phyloP scores from a whole-genome alignment of 1,140 invertebrate genomes.

The Lepidurus apus region DNA sequence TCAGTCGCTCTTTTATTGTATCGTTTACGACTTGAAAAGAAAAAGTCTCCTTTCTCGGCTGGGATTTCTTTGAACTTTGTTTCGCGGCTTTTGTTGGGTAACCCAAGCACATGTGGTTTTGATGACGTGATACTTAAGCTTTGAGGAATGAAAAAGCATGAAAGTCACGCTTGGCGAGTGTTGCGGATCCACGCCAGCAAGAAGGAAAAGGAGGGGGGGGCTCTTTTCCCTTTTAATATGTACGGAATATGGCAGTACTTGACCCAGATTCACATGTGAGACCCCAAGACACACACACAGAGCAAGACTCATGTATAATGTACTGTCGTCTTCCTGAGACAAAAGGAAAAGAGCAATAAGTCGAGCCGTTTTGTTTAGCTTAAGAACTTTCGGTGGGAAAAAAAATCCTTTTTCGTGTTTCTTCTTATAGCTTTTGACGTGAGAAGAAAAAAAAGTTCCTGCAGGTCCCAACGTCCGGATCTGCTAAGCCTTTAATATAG shows the following conservation, averaged over 20 bases:
- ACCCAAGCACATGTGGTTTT: constrained; percentile 21
- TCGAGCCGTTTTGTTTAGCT: no score
- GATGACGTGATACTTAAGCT: constrained; percentile 12
- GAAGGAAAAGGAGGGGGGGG: not conserved
- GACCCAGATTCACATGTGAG: constrained; percentile 18
- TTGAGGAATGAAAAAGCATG: not conserved
- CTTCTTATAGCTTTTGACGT: no score
- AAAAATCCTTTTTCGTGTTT: no score
- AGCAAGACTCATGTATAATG: not conserved
- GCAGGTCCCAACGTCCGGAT: no score
- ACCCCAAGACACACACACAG: not conserved
- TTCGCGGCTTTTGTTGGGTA: not conserved
- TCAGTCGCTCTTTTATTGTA: no score
- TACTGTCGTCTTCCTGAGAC: not conserved
- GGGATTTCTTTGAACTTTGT: not conserved
- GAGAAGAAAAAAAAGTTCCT: no score
- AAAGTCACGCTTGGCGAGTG: constrained; percentile 6
- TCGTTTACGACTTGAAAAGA: no score
- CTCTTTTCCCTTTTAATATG: not conserved
- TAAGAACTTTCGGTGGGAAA: no score
- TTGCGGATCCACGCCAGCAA: not conserved
- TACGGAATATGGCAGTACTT: not conserved
- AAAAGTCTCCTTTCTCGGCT: not conserved
- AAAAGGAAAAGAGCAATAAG: not conserved
- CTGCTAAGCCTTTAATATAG: no score